phyloP scores from a whole-genome alignment of 2,888 invertebrate species.

The Philhelius pedissequus region DNA sequence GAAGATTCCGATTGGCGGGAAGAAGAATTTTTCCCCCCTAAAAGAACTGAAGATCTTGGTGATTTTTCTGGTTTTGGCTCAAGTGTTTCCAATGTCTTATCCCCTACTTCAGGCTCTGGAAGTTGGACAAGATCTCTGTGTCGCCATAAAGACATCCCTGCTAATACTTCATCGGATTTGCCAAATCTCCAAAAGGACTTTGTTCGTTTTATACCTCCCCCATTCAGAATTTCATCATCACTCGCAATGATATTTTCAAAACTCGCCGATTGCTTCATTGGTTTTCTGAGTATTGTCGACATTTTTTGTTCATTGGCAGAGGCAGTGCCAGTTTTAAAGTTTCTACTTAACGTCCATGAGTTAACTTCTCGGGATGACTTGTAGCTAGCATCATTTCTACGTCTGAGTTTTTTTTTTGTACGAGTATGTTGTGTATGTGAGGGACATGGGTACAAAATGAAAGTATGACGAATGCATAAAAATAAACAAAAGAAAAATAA shows the following conservation, averaged over 20 bases:
- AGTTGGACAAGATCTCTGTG: conserved; percentile 88
- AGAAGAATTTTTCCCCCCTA: conserved; percentile 58
- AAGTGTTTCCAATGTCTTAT: conserved; percentile 63
- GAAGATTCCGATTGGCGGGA: conserved; percentile 73
- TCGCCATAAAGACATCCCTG: conserved; percentile 93
- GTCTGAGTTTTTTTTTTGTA: conserved; percentile 69
- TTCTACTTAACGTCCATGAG: conserved; percentile 77
- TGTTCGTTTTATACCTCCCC: conserved; percentile 87
- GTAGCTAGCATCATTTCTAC: conserved; percentile 74
- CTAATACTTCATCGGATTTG: conserved; percentile 87
- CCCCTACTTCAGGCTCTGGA: conserved; percentile 73
- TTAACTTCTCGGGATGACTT: conserved; percentile 74
- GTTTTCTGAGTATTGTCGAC: conserved; percentile 69
- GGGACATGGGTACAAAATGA: conserved; percentile 34
- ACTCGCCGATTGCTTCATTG: conserved; percentile 70
- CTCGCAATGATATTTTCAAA: conserved; percentile 74
- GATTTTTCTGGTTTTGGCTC: conserved; percentile 49
- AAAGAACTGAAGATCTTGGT: conserved; percentile 6
- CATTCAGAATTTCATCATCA: conserved; percentile 77
- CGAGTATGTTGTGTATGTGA: conserved; percentile 72
- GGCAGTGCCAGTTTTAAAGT: conserved; percentile 76
- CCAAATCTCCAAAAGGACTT: conserved; percentile 93
- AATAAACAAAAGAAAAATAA: conserved; percentile 27
- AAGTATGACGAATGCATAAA: conserved; percentile 39
- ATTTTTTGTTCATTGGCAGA: conserved; percentile 74